A percentile compares a stretch with the other conserved stretches of the same genome.
Conservation (phyloP, 64 coral and sea anemone species). For the Orbicella faveolata region DNA sequence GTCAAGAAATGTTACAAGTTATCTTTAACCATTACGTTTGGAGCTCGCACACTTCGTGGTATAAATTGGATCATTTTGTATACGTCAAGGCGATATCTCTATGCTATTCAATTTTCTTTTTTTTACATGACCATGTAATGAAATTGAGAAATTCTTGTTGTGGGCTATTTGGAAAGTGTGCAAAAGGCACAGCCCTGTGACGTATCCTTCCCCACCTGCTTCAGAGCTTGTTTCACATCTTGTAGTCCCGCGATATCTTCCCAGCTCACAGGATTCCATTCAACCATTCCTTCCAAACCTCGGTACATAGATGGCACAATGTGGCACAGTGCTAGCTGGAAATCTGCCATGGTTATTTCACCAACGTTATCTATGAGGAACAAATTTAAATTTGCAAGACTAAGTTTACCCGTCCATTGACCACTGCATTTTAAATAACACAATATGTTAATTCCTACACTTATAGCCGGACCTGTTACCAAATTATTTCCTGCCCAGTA, state of each 20-base stretch:
- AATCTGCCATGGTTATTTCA: conserved; percentile 70
- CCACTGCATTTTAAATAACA: too few species aligned
- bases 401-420: background rate
- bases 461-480: too few species aligned
- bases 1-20: too few species aligned
- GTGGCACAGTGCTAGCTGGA: conserved; percentile 84
- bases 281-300: conserved; percentile 82
- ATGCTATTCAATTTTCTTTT: too few species aligned
- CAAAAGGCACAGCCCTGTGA: background rate
- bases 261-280: conserved; percentile 60
- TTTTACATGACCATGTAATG: too few species aligned
- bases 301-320: conserved; percentile 92
- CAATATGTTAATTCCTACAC: too few species aligned
- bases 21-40: too few species aligned
- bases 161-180: background rate
- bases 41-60: too few species aligned
- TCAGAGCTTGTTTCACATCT: conserved; percentile 83
- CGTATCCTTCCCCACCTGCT: conserved; percentile 44
- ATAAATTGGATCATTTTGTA: too few species aligned
- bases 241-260: conserved; percentile 80
- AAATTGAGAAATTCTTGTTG: too few species aligned
- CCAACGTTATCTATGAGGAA: background rate
- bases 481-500: too few species aligned
- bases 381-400: background rate
- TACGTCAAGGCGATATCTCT: too few species aligned